These are phyloP conservation scores for Calonectris borealis DNA, from an alignment of 2,113 vertebrate genomes.

Conservation along the genomic window DNA sequence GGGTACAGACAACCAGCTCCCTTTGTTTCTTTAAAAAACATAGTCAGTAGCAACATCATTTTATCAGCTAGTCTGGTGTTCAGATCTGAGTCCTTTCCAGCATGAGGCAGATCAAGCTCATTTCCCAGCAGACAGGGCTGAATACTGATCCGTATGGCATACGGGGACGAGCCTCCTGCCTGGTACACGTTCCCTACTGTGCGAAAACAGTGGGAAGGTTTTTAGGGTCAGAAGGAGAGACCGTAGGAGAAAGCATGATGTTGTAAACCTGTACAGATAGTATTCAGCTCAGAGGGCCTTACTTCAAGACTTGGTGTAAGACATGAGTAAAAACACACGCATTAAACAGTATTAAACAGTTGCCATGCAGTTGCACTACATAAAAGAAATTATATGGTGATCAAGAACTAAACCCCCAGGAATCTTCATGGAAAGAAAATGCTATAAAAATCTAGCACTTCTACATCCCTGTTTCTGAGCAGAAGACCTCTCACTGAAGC, in stretches of 20 bases:
- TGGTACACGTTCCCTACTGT: background rate
- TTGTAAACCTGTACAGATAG: background rate
- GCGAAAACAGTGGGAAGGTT: background rate
- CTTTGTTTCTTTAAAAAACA: conserved; percentile 28
- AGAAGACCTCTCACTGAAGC: background rate
- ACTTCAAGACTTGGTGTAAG: background rate
- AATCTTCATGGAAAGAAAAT: background rate
- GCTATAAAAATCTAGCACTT: background rate
- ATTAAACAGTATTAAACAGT: background rate
- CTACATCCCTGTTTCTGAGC: background rate
- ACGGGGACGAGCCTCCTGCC: background rate
- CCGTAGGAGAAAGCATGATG: background rate
- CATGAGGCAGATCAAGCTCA: background rate
- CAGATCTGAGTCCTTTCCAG: background rate
- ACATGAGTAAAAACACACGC: background rate
- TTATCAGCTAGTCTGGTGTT: conserved; percentile 25
- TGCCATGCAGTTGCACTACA: background rate
- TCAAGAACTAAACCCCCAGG: background rate
- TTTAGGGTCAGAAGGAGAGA: background rate
- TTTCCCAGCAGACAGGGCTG: background rate
- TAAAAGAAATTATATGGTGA: rapidly evolving
- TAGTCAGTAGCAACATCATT: background rate
- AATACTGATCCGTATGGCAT: background rate
- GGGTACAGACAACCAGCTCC: background rate
- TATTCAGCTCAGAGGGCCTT: background rate